These are phyloP conservation scores for Tetragnatha versicolor DNA, from an alignment of 1,140 invertebrate species.

Conservation along the genomic window DNA sequence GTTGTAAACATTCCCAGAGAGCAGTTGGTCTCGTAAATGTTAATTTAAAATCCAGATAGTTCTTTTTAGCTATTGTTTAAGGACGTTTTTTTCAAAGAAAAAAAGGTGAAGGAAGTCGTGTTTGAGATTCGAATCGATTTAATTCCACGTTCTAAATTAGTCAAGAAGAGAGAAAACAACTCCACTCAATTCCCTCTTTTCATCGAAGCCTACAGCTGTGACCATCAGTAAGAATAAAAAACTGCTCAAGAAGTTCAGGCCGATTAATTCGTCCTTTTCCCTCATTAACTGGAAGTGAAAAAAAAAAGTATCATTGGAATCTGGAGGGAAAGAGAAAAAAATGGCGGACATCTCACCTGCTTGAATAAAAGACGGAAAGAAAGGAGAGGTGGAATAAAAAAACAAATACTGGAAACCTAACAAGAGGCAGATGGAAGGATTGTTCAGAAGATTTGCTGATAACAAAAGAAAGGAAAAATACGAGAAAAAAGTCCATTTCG, in stretches of 20 bases:
- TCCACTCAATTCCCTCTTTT: background rate
- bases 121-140: too few species aligned
- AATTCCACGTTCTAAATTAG: too few species aligned
- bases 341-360: conserved; percentile 6
- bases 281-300: conserved; percentile 16
- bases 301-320: background rate
- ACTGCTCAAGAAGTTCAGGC: background rate
- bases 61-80: too few species aligned
- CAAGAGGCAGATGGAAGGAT: background rate
- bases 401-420: background rate
- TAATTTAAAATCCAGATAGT: too few species aligned
- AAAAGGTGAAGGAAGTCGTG: too few species aligned
- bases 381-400: background rate
- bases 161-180: too few species aligned
- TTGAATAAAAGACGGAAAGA: background rate
- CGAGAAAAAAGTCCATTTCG: conserved; percentile 7
- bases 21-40: too few species aligned
- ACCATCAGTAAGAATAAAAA: conserved; percentile 11
- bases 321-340: background rate
- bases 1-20: too few species aligned
- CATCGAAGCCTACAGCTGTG: conserved; percentile 30
- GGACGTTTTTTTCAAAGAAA: too few species aligned
- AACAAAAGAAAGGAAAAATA: background rate
- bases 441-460: too few species aligned
- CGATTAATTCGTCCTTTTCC: conserved; percentile 36